A percentile compares a stretch with the other conserved stretches of the same genome.
Evolutionary conservation across 2,797 vertebrate genomes (phyloP).

Genomic region (Esox lucius): DNA sequence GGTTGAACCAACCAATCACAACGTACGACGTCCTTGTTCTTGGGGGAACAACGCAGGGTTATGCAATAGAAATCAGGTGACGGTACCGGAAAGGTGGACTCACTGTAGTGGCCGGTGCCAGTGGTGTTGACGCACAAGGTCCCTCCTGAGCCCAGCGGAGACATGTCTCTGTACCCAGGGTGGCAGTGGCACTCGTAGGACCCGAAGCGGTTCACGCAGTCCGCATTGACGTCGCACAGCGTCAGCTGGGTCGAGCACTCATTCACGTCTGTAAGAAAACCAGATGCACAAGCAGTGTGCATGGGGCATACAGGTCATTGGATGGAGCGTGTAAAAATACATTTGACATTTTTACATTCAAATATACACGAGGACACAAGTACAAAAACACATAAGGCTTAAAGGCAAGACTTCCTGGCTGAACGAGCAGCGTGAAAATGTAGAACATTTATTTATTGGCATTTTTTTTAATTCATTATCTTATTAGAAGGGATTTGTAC

Average conservation of each 20-base stretch:
- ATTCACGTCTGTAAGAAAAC: conserved; percentile 65
- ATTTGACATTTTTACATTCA: neutral
- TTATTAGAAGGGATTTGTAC: too few relatives aligned
- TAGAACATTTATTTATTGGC: too few relatives aligned
- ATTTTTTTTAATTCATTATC: too few relatives aligned
- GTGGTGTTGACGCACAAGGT: conserved; percentile 51
- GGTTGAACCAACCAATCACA: neutral
- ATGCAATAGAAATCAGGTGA: too few relatives aligned
- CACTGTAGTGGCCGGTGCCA: conserved; percentile 42
- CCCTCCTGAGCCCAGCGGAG: conserved; percentile 56
- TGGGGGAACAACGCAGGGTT: neutral
- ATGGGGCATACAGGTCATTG: neutral
- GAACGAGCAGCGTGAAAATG: too few relatives aligned
- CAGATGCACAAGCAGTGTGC: conserved; percentile 5
- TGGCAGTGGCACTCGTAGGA: conserved; percentile 73
- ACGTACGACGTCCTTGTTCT: neutral
- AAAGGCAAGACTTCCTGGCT: too few relatives aligned
- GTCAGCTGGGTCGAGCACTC: conserved; percentile 73
- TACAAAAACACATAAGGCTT: neutral
- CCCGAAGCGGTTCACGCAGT: conserved; percentile 72
- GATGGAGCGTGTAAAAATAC: neutral
- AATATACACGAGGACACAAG: neutral
- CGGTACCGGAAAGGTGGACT: neutral
- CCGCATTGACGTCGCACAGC: conserved; percentile 67
- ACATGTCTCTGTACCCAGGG: conserved; percentile 61